phyloP scores from a whole-genome alignment of 1,140 invertebrate species.

The Drosophila busckii region DNA sequence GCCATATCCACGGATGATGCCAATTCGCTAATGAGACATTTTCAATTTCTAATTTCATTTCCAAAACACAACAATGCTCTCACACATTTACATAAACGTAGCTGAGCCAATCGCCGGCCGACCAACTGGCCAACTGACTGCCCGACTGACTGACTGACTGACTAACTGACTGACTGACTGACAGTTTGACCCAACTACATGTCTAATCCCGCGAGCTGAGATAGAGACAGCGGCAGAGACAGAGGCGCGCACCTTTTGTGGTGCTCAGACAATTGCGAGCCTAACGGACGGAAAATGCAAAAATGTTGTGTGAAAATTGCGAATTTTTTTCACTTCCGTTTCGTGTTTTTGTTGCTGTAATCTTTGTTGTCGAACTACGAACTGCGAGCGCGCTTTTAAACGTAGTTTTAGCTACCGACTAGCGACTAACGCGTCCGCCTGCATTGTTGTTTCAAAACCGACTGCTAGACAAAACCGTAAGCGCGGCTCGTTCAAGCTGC shows the following conservation, averaged over 20 bases:
- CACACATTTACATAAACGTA: conserved; percentile 39
- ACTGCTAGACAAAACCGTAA: conserved; percentile 57
- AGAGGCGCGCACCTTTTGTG: conserved; percentile 44
- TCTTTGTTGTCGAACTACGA: conserved; percentile 23
- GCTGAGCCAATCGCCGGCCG: conserved; percentile 43
- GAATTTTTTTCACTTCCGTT: conserved; percentile 75
- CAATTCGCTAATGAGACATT: conserved; percentile 72
- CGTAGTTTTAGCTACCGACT: conserved; percentile 43
- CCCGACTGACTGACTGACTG: conserved; percentile 42
- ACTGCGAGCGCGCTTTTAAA: conserved; percentile 53
- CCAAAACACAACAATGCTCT: conserved; percentile 40
- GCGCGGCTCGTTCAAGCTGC: conserved; percentile 32
- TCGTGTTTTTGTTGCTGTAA: conserved; percentile 25
- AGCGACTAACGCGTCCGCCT: conserved; percentile 66
- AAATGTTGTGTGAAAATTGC: conserved; percentile 73
- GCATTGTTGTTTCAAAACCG: conserved; percentile 66
- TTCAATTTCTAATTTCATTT: conserved; percentile 78
- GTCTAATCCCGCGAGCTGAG: background rate
- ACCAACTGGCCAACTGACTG: too few species aligned
- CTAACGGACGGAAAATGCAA: conserved; percentile 69
- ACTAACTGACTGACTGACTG: conserved; percentile 13
- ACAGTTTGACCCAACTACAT: background rate
- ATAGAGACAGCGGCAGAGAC: conserved; percentile 8
- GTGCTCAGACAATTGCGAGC: conserved; percentile 47
- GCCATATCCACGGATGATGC: conserved; percentile 78